Percentiles rank a stretch among this genome's conserved stretches.
Conservation (phyloP, 2,888 invertebrate genomes). For the Andrena praecox region DNA sequence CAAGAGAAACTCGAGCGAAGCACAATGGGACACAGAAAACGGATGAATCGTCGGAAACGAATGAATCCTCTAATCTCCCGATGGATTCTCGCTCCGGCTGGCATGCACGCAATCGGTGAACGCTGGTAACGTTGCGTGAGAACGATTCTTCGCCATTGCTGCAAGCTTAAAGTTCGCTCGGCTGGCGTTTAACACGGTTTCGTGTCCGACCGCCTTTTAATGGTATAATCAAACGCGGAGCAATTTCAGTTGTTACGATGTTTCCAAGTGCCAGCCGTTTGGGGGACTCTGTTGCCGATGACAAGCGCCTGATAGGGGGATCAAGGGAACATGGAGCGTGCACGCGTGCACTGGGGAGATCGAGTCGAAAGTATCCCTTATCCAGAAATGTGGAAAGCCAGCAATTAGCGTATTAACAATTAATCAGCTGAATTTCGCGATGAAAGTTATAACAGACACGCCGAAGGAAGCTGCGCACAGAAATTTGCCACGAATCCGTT, state of each 20-base stretch:
- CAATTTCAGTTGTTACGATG: constrained; percentile 41
- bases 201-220: constrained; percentile 12
- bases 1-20: neutral
- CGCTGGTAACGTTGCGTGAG: constrained; percentile 18
- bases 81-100: constrained; percentile 3
- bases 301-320: constrained; percentile 36
- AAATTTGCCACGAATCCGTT: too few species aligned
- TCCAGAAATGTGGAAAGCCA: neutral
- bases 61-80: constrained; percentile 4
- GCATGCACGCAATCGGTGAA: neutral
- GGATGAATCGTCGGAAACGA: constrained; percentile 6
- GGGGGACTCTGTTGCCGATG: constrained; percentile 22
- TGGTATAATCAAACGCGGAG: constrained; percentile 35
- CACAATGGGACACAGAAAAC: neutral
- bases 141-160: neutral
- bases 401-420: too few species aligned
- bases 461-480: too few species aligned
- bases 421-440: too few species aligned
- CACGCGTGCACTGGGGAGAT: neutral
- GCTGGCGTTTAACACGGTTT: neutral
- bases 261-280: neutral
- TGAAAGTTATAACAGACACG: too few species aligned
- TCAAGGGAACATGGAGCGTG: neutral
- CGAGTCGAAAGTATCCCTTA: neutral
- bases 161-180: constrained; percentile 12